Conservation (phyloP, 2,113 vertebrate species). For the Oncorhynchus tshawytscha region DNA sequence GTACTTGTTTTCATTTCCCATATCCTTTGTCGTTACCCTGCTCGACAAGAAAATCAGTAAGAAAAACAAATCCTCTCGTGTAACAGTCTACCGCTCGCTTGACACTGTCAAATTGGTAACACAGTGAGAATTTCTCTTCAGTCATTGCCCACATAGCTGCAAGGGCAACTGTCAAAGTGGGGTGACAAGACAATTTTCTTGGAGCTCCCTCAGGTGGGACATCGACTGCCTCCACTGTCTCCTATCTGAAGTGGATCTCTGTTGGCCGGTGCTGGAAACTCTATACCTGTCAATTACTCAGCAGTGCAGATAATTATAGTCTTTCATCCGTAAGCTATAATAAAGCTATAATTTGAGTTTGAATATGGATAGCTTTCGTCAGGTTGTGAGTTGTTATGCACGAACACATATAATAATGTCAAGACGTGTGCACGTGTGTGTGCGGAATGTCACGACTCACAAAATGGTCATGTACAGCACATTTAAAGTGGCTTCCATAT, state of each 20-base stretch:
- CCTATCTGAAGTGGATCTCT: not conserved
- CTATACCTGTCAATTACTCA: not conserved
- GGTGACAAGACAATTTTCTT: conserved; percentile 25
- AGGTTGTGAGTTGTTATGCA: too few relatives aligned
- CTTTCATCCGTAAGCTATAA: not conserved
- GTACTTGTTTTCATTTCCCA: conserved; percentile 52
- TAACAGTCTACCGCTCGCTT: conserved; percentile 45
- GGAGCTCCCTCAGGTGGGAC: conserved; percentile 23
- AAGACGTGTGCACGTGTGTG: too few relatives aligned
- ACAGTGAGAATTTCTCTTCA: conserved; percentile 18
- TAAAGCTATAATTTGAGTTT: too few relatives aligned
- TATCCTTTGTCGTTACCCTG: conserved; percentile 38
- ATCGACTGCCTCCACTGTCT: not conserved
- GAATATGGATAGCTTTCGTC: too few relatives aligned
- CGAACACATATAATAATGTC: too few relatives aligned
- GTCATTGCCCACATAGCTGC: conserved; percentile 8
- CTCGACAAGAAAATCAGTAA: conserved; percentile 45
- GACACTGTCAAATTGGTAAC: conserved; percentile 42
- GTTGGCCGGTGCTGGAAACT: not conserved
- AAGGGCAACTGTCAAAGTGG: conserved; percentile 27
- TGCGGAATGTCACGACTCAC: too few relatives aligned
- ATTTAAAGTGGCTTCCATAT: too few relatives aligned
- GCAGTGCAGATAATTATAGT: not conserved
- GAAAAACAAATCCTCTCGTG: conserved; percentile 35
- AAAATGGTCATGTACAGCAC: too few relatives aligned